Conservation (phyloP, 2,113 vertebrate genomes). For the Ursus arctos region DNA sequence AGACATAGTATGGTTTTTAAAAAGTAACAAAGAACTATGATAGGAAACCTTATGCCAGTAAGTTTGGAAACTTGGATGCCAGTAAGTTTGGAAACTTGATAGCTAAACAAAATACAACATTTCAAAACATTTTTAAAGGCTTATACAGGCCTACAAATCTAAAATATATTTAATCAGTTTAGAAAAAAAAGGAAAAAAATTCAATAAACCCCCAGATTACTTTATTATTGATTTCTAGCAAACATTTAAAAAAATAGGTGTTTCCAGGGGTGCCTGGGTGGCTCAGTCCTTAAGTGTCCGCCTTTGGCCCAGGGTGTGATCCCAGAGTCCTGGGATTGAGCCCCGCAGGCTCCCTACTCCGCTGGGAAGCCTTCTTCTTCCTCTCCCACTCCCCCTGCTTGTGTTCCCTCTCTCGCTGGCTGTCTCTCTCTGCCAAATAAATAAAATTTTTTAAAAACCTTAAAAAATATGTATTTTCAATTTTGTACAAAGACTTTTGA, state of each 20-base stretch:
- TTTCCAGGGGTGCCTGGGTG: not conserved
- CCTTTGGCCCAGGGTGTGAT: no score
- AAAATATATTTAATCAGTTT: not conserved
- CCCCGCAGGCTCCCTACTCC: no score
- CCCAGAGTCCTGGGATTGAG: no score
- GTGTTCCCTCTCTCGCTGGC: no score
- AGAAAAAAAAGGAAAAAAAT: no score
- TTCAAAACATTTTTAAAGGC: not conserved
- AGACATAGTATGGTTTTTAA: not conserved
- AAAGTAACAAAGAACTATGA: not conserved
- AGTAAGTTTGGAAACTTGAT: not conserved
- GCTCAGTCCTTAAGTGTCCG: no score
- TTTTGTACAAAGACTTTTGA: not conserved
- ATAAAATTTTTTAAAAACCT: no score
- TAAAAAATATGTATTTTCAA: not conserved
- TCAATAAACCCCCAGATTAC: not conserved
- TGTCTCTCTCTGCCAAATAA: no score
- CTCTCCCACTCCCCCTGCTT: no score
- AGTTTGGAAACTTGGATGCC: not conserved
- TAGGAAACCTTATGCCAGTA: not conserved
- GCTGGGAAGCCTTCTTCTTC: no score
- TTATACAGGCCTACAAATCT: not conserved
- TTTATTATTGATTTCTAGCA: not conserved
- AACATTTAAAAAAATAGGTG: not conserved
- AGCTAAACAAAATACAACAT: not conserved